Base-by-base conservation (phyloP, 2,113 vertebrate genomes). In the Neodon shergylaensis region DNA sequence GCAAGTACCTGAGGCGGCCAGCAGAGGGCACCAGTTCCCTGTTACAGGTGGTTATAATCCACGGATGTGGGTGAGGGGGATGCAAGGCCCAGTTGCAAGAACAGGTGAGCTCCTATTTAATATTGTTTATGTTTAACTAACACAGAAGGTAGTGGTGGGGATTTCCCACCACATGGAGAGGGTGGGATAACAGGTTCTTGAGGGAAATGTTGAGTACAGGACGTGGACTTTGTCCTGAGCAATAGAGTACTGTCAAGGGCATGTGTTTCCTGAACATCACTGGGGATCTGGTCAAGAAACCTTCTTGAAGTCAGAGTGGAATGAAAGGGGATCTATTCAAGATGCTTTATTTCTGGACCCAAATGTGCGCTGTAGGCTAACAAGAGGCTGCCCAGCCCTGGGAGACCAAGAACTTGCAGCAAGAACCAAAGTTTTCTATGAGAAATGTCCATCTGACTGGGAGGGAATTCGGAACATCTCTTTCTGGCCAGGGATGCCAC, bases 311-410 rank as follows among this genome's bases (percentile, higher is more conserved):
- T n/a, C 28, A 39, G 76, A 79, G 70, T 81, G 91, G 78, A 92
- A 92, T 65, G 91, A n/a, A 92, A 66, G 93, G 42, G 47, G 73
- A 39, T 95, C 95, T 96, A 86, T 78, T 97, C 42, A 81, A 81
- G 65, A 85, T 65, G 66, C 65, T 88, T 22, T 6, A 73, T 81
- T 85, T 94, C 84, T 39, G 86, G 82, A 68, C 87, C 42, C 5
- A 77, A 94, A 92, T 47, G 54, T 44, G 52, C 77, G 91, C 86
- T 52, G 39, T n/a, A 9, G 79, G 73, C 89, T 79, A 91, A 74
- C 58, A 89, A 74, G 83, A 91, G 58, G 65, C 77, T 33, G 73
- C 68, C 14, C 47, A 92, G 77, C 28, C 14, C 47, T 21, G 33
- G 0, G 14, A 73, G 66, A 36, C 33, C 1, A 31, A 70, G 86